Percentiles rank a stretch among this genome's conserved stretches.
phyloP scores from a whole-genome alignment of 1,140 invertebrate species.

The Streblospio benedicti region DNA sequence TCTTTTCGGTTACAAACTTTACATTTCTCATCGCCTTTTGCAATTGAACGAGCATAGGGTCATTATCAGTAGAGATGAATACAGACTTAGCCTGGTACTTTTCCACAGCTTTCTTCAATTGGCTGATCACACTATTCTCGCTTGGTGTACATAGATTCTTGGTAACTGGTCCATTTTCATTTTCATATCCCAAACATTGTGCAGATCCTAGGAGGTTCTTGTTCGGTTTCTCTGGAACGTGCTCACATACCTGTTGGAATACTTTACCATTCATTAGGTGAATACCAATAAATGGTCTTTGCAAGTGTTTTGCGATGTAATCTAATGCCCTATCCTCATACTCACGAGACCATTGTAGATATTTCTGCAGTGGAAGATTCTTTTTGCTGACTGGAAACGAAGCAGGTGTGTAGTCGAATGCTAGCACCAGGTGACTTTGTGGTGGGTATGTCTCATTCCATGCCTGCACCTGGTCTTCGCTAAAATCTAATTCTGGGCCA shows the following conservation, averaged over 20 bases:
- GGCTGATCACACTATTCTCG: constrained; percentile 59
- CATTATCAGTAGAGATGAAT: constrained; percentile 84
- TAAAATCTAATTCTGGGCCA: too few species aligned
- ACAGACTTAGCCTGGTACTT: constrained; percentile 63
- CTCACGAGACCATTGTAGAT: constrained; percentile 71
- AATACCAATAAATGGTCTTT: too few species aligned
- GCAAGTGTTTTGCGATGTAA: too few species aligned
- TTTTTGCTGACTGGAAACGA: constrained; percentile 87
- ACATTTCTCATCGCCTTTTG: too few species aligned
- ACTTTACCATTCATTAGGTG: too few species aligned
- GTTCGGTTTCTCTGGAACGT: too few species aligned
- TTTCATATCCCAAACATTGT: constrained; percentile 89
- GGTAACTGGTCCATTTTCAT: constrained; percentile 57
- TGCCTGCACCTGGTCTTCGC: too few species aligned
- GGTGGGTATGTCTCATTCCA: constrained; percentile 60
- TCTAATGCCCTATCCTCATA: too few species aligned
- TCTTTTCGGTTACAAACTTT: too few species aligned
- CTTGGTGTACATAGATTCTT: constrained; percentile 57
- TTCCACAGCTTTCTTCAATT: constrained; percentile 62
- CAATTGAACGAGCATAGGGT: constrained; percentile 77
- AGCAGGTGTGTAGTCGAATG: constrained; percentile 77
- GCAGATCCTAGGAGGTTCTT: constrained; percentile 83
- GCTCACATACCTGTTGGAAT: too few species aligned
- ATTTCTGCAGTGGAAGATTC: constrained; percentile 73
- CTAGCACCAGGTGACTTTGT: constrained; percentile 58